Base-by-base conservation (phyloP, 2,113 vertebrate genomes). In the Caranx melampygus region DNA sequence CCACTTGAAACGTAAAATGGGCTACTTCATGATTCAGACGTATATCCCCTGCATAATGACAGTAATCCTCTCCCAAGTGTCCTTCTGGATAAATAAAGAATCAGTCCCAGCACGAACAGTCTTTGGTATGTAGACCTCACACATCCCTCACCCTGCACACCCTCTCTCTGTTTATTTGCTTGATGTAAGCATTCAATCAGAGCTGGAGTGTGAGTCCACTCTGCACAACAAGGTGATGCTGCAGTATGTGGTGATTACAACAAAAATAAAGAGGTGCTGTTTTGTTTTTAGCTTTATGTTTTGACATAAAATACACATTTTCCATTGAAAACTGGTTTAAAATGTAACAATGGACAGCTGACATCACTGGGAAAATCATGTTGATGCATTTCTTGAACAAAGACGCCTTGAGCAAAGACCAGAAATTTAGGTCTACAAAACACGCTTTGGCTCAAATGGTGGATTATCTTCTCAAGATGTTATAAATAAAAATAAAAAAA, bases 21-120 rank as follows among this genome's bases (percentile, higher is more conserved):
- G 98, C 88, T 99, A 99, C 94, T 99, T 99, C 93, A 97, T 99
- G 97, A 99, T 99, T 91, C 98, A 99, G 92, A 99, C 98, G 0
- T 99, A 99, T 87, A 99, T 99, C 88, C 98, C 98, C n/a, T 99
- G 98, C 93, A 99, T 99, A 88, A 99, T 99, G 98, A 99, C 98
- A 69, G 98, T 99, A 87, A 98, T 99, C 93, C 97, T 99, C 87
- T 99, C 98, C 90, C 98, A 99, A 95, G 98, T 99, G 94, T 99
- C 98, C 54, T 99, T 99, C 96, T 99, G 98, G 98, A 99, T 99
- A 94, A 99, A 99, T 93, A 99, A 99, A 88, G 98, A 99, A 85
- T 99, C 98, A 0, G 98, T 99, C 90, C 98, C 98, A 55, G 97
- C 98, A 54, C 95, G 98, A 91, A 99, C 97, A 47, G 98, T 99